Percentiles rank a stretch among this genome's conserved stretches.
Evolutionary conservation across 2,113 vertebrate species (phyloP).

Genomic region (Strix uralensis): DNA sequence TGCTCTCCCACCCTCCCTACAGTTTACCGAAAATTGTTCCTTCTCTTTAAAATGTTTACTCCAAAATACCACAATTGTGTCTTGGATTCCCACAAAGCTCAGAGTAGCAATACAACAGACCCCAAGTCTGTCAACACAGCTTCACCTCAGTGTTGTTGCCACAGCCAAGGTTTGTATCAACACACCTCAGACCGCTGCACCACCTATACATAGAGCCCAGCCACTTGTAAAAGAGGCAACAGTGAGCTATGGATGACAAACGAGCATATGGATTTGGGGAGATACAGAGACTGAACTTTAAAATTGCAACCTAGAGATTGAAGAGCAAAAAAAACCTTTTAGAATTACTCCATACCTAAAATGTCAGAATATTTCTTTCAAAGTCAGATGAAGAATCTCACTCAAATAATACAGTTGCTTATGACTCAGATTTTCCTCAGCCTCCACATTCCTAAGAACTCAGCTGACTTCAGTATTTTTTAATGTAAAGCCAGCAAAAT

Average conservation of each 20-base stretch:
- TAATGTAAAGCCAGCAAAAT: not conserved
- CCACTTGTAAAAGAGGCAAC: not conserved
- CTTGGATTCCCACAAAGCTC: not conserved
- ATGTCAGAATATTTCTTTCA: not conserved
- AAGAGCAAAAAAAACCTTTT: not conserved
- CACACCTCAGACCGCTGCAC: not conserved
- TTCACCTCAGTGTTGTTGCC: not conserved
- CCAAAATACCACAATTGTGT: not conserved
- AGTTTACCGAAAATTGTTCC: not conserved
- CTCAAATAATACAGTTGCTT: not conserved
- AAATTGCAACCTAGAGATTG: not conserved
- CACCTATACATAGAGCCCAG: accelerated
- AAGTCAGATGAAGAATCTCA: not conserved
- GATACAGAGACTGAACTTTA: not conserved
- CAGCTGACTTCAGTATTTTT: not conserved
- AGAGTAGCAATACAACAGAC: not conserved
- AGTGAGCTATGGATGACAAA: not conserved
- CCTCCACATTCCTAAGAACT: not conserved
- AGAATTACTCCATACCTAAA: not conserved
- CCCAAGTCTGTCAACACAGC: not conserved
- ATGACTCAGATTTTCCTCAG: not conserved
- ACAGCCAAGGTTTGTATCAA: not conserved
- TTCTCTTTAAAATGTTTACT: constrained; percentile 14
- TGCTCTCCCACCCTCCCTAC: not conserved
- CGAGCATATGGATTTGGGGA: not conserved